A percentile compares a stretch with the other conserved stretches of the same genome.
phyloP scores from a whole-genome alignment of 2,113 vertebrate genomes.

The Ginglymostoma cirratum region DNA sequence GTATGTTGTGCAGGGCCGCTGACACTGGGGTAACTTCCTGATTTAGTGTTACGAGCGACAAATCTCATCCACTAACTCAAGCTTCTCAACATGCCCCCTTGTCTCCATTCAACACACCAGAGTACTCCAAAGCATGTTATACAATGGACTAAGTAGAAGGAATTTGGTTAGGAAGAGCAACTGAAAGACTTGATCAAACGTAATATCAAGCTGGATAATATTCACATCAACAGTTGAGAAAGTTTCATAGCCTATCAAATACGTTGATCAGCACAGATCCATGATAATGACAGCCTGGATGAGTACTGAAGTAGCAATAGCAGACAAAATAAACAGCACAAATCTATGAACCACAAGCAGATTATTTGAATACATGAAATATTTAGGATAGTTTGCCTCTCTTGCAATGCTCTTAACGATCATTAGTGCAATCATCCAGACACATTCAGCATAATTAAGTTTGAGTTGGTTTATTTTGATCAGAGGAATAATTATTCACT shows the following conservation, averaged over 20 bases:
- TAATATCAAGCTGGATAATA: not conserved
- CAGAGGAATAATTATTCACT: not conserved
- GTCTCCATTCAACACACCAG: not conserved
- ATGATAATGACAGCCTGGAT: not conserved
- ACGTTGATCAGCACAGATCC: not conserved
- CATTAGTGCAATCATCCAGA: not conserved
- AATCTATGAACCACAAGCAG: not conserved
- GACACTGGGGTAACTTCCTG: not conserved
- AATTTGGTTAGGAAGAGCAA: not conserved
- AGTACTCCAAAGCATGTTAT: not conserved
- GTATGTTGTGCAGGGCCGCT: not conserved
- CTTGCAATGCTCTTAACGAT: not conserved
- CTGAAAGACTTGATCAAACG: not conserved
- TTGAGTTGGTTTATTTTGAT: not conserved
- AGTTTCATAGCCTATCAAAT: not conserved
- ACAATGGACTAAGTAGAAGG: not conserved
- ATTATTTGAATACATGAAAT: not conserved
- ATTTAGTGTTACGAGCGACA: not conserved
- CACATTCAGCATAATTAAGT: not conserved
- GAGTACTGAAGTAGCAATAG: not conserved
- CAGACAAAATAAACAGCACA: not conserved
- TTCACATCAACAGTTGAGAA: not conserved
- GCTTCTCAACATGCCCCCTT: not conserved
- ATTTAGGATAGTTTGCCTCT: not conserved
- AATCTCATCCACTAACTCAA: not conserved